Conservation (phyloP, 2,888 invertebrate genomes). For the Amphipoea oculea region DNA sequence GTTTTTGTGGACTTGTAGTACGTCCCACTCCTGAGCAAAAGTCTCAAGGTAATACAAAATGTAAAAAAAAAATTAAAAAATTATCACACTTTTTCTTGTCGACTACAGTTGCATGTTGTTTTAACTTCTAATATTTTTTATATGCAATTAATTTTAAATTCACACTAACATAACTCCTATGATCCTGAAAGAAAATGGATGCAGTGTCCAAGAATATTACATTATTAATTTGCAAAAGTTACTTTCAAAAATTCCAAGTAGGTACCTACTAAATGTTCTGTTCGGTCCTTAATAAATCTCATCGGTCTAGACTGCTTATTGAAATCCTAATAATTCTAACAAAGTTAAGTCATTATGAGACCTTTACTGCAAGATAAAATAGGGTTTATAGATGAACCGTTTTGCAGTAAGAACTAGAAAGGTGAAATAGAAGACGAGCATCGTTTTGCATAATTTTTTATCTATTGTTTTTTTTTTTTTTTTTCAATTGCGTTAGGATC, state of each 20-base stretch:
- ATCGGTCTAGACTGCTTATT: constrained; percentile 23
- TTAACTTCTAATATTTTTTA: not conserved
- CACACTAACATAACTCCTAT: not conserved
- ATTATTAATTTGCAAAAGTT: not conserved
- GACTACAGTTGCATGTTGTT: too few species aligned
- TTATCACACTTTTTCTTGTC: too few species aligned
- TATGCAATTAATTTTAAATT: not conserved
- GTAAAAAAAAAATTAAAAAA: too few species aligned
- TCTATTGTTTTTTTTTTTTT: not conserved
- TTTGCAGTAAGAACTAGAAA: not conserved
- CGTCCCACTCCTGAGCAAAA: not conserved
- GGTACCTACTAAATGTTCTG: constrained; percentile 10
- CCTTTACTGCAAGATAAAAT: constrained; percentile 10
- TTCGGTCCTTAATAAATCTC: constrained; percentile 8
- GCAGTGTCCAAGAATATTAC: not conserved
- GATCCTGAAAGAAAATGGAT: not conserved
- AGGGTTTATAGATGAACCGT: not conserved
- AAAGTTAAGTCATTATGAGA: constrained; percentile 20
- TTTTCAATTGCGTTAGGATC: not conserved
- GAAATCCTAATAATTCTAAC: constrained; percentile 18
- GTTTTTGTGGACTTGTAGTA: too few species aligned
- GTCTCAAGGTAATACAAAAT: not conserved
- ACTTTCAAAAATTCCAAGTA: constrained; percentile 24
- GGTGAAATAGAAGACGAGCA: not conserved
- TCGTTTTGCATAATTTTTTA: not conserved